Evolutionary conservation across 64 coral and sea anemone genomes (phyloP), one percentile per base, ranked within the genome.

Genomic region (Pocillopora verrucosa): DNA sequence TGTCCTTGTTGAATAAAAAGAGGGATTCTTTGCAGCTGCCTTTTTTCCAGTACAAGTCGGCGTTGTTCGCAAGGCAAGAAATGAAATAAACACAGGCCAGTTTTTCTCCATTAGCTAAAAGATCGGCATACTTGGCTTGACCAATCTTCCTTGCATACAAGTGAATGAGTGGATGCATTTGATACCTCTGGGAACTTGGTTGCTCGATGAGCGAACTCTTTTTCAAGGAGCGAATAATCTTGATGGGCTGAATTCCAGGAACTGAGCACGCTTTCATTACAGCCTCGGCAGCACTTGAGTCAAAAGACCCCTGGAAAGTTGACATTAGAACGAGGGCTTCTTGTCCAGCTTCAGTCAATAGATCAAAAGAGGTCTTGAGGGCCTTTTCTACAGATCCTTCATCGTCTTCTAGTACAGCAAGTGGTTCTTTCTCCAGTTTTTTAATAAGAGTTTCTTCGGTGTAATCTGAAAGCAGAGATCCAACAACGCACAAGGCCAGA

Each of bases 91-190:
- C 76, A 80, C 77, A 70, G 16, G 64, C 80, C 80, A 64, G 9
- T 34, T 68, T 58, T 19, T 25, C 34, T 60, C 2, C 86, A 34
- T 0, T n/a, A 17, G 0, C 72, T 26, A n/a, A 58, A 2, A 88
- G 5, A 11, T 59, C 20, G 20, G 58, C 16, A 51, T 74, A 24
- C 51, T 88, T 58, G 14, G 9, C 30, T 13, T n/a, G 11, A 20
- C 20, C 86, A 88, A 59, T 61, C 73, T 88, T 58, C 20, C 11
- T 17, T 15, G 56, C 86, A 77, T 77, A 88, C 16, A 57, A 6
- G 13, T 59, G 86, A 77, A 88, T 62, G 19, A 88, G 86, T 15
- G 73, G 86, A 77, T 88, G 86, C 73, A 88, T n/a, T 3, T 64
- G 34, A 16, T 88, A 88, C 12, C 57, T 73, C 13, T 9, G 20